A percentile compares a stretch with the other conserved stretches of the same genome.
Evolutionary conservation across 2,888 invertebrate genomes (phyloP).

Genomic region (Magallana nippona): DNA sequence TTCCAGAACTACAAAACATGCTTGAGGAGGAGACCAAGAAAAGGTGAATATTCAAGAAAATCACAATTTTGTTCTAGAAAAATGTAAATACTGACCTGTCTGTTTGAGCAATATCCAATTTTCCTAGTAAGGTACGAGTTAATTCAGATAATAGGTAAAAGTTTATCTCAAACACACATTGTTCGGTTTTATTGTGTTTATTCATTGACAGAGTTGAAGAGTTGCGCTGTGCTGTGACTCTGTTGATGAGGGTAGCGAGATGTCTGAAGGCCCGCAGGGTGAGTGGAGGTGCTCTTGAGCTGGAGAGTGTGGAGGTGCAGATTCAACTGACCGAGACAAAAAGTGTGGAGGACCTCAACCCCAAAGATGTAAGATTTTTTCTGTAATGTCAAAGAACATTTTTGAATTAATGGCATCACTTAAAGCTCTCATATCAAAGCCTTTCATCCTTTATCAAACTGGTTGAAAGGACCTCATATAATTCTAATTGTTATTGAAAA

Average conservation of each 20-base stretch:
- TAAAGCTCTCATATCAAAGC: too few relatives aligned
- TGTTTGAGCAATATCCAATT: too few relatives aligned
- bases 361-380: conserved; percentile 68
- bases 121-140: too few relatives aligned
- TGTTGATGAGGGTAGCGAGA: conserved; percentile 73
- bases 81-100: too few relatives aligned
- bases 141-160: too few relatives aligned
- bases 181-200: not conserved
- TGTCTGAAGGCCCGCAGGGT: conserved; percentile 72
- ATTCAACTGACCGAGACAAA: conserved; percentile 76
- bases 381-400: too few relatives aligned
- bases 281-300: conserved; percentile 76
- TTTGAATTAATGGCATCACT: too few relatives aligned
- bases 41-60: conserved; percentile 55
- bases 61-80: too few relatives aligned
- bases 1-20: conserved; percentile 73
- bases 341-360: conserved; percentile 73
- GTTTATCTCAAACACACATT: not conserved
- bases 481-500: too few relatives aligned
- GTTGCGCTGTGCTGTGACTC: conserved; percentile 66
- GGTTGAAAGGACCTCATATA: too few relatives aligned
- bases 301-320: conserved; percentile 79
- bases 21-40: conserved; percentile 54
- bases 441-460: too few relatives aligned
- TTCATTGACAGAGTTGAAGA: conserved; percentile 63